Percentiles rank a stretch among this genome's conserved stretches.
phyloP scores from a whole-genome alignment of 2,797 vertebrate genomes.

The Serranus cabrilla region DNA sequence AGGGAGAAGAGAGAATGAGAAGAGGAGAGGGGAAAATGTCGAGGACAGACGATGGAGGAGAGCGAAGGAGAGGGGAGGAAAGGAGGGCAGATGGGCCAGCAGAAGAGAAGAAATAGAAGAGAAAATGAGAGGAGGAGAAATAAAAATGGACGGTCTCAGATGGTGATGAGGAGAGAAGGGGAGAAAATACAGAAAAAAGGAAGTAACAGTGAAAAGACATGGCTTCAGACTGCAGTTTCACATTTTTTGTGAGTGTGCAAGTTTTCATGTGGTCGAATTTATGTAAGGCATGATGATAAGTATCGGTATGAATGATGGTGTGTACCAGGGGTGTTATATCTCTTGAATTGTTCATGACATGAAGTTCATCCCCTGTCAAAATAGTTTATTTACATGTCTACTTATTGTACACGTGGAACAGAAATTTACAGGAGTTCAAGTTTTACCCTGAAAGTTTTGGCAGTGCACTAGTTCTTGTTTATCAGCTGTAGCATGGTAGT shows the following conservation, averaged over 20 bases:
- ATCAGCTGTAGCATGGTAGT: too few species aligned
- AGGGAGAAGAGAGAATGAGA: constrained; percentile 40
- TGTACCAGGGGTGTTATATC: too few species aligned
- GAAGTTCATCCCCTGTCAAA: too few species aligned
- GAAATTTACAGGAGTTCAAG: too few species aligned
- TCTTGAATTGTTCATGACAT: too few species aligned
- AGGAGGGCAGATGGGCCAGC: constrained; percentile 38
- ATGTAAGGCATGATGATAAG: too few species aligned
- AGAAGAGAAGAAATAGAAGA: constrained; percentile 43
- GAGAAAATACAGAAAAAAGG: neutral
- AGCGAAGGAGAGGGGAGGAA: constrained; percentile 32
- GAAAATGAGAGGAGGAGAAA: constrained; percentile 41
- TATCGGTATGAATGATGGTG: too few species aligned
- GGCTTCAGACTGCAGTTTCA: neutral
- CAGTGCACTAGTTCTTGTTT: too few species aligned
- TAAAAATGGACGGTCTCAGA: constrained; percentile 36
- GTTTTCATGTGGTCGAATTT: neutral
- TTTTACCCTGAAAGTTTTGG: too few species aligned
- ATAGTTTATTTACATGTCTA: too few species aligned
- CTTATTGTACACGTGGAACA: too few species aligned
- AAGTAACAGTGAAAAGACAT: constrained; percentile 9
- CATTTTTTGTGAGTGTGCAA: too few species aligned
- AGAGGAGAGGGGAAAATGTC: constrained; percentile 43
- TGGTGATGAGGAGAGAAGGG: neutral
- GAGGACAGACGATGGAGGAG: constrained; percentile 34